Evolutionary conservation across 2,113 vertebrate genomes (phyloP).

Genomic region (Puntigrus tetrazona): DNA sequence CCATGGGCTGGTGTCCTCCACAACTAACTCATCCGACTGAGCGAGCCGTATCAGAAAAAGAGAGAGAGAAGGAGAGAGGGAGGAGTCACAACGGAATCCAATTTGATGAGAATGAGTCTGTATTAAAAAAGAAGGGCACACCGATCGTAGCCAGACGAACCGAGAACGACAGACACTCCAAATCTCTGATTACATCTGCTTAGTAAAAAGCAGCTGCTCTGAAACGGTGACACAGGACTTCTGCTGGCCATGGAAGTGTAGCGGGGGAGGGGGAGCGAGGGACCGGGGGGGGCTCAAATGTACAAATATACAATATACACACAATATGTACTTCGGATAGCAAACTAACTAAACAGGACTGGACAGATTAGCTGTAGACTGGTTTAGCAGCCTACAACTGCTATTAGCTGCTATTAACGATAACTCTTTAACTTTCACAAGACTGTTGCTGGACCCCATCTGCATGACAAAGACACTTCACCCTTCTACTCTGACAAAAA

Average conservation of each 20-base stretch:
- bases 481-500: constrained; percentile 24
- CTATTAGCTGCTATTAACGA: too few species aligned
- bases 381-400: not conserved
- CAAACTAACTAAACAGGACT: not conserved
- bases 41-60: not conserved
- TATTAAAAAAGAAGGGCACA: constrained; percentile 17
- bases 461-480: constrained; percentile 66
- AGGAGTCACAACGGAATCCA: constrained; percentile 42
- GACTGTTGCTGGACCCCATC: constrained; percentile 37
- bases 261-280: constrained; percentile 7
- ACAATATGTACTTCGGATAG: not conserved
- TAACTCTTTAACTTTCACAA: not conserved
- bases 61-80: constrained; percentile 23
- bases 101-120: constrained; percentile 42
- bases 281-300: not conserved
- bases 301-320: not conserved
- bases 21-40: constrained; percentile 37
- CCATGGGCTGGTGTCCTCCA: constrained; percentile 67
- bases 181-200: constrained; percentile 68
- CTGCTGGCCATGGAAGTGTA: constrained; percentile 26
- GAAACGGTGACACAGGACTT: constrained; percentile 60
- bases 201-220: constrained; percentile 65
- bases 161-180: constrained; percentile 53
- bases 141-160: constrained; percentile 37
- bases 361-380: not conserved